These are phyloP conservation scores for Phenganax subtilis DNA, from an alignment of 92 coral and sea anemone genomes.

Conservation along the genomic window DNA sequence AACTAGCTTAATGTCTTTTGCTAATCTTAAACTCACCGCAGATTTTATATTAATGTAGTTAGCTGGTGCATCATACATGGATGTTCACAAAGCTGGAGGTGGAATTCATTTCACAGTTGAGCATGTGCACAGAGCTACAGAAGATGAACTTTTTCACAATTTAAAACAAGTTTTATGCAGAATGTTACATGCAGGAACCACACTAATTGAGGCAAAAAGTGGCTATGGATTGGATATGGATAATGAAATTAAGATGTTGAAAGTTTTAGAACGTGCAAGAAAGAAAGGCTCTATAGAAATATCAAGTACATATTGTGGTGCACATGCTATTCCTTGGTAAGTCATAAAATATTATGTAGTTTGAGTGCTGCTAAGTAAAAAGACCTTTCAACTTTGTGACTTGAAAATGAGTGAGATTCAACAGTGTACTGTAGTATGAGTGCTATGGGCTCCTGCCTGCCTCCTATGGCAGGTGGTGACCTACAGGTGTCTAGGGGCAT, in stretches of 20 bases:
- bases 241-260: conserved; percentile 86
- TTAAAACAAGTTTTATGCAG: conserved; percentile 62
- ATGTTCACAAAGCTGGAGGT: conserved; percentile 86
- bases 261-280: conserved; percentile 82
- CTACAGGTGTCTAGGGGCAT: no score
- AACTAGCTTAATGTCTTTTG: no score
- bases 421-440: no score
- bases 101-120: conserved; percentile 92
- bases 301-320: conserved; percentile 97
- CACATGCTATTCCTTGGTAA: conserved; percentile 89
- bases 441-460: no score
- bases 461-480: no score
- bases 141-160: conserved; percentile 71
- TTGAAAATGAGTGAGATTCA: no score
- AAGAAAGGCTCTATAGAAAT: conserved; percentile 76
- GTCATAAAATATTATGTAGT: conserved; percentile 5
- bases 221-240: conserved; percentile 88
- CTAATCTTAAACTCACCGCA: no score
- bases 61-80: conserved; percentile 99
- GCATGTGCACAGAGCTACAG: conserved; percentile 75
- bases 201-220: conserved; percentile 92
- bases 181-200: conserved; percentile 89
- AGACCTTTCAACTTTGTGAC: no score
- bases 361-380: neutral
- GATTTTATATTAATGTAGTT: conserved; percentile 47